Percentiles rank a stretch among this genome's conserved stretches.
Evolutionary conservation across 2,888 invertebrate genomes (phyloP).

Genomic region (Cephus runcator): DNA sequence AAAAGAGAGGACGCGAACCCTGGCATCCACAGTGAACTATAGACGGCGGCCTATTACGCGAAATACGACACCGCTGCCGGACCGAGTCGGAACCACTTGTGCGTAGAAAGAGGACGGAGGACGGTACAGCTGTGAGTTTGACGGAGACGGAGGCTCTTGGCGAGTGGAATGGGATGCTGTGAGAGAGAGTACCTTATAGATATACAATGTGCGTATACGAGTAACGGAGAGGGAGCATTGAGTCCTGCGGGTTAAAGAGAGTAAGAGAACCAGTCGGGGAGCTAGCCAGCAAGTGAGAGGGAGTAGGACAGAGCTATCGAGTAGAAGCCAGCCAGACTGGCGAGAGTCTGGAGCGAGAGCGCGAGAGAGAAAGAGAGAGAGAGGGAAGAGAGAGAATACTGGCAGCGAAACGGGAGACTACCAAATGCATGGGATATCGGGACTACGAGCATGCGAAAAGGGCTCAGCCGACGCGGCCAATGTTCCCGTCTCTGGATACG

Average conservation of each 20-base stretch:
- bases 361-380: slow-evolving; percentile 11
- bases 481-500: slow-evolving; percentile 48
- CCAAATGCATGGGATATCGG: slow-evolving; percentile 51
- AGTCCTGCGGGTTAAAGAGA: not conserved
- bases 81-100: slow-evolving; percentile 51
- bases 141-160: slow-evolving; percentile 24
- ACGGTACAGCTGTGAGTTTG: slow-evolving; percentile 17
- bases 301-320: not conserved
- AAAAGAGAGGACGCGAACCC: not conserved
- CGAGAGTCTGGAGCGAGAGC: slow-evolving; percentile 1
- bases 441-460: slow-evolving; percentile 14
- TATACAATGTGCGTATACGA: not conserved
- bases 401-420: slow-evolving; percentile 34
- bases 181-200: slow-evolving; percentile 3
- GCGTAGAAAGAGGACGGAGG: slow-evolving; percentile 30
- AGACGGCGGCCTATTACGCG: slow-evolving; percentile 55
- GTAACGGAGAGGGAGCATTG: not conserved
- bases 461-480: slow-evolving; percentile 9
- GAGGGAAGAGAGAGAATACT: slow-evolving; percentile 18
- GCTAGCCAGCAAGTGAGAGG: not conserved
- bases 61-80: slow-evolving; percentile 56
- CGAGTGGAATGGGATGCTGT: slow-evolving; percentile 22
- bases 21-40: slow-evolving; percentile 29
- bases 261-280: slow-evolving; percentile 5
- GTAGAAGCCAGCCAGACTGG: not conserved